These are phyloP conservation scores for Brachycybe producta DNA, from an alignment of 2,888 invertebrate genomes.

Conservation along the genomic window DNA sequence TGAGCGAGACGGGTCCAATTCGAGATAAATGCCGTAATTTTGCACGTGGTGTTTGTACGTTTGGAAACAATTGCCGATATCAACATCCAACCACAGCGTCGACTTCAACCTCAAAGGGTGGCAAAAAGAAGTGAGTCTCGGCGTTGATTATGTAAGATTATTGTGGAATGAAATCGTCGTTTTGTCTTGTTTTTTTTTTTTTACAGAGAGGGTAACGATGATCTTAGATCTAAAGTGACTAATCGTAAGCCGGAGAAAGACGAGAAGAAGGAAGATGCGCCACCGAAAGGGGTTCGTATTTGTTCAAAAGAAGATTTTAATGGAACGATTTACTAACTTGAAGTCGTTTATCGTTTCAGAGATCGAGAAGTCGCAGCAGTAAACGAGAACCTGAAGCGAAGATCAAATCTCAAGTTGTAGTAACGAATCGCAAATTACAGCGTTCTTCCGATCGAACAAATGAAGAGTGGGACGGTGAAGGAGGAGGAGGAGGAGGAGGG, in stretches of 20 bases:
- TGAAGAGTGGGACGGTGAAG: constrained; percentile 14
- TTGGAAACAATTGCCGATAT: constrained; percentile 23
- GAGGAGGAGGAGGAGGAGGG: constrained; percentile 19
- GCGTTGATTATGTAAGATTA: too few species aligned
- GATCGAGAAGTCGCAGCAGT: constrained; percentile 21
- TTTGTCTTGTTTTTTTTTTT: not conserved
- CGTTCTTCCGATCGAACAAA: not conserved
- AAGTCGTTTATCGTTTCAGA: constrained; percentile 4
- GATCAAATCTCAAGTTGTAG: constrained; percentile 25
- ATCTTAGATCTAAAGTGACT: constrained; percentile 1
- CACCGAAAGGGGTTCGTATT: too few species aligned
- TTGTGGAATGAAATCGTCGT: too few species aligned
- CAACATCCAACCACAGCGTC: constrained; percentile 20
- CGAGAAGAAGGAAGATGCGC: not conserved
- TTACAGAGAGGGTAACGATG: constrained; percentile 3
- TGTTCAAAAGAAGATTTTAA: too few species aligned
- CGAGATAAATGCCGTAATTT: constrained; percentile 23
- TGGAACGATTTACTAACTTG: too few species aligned
- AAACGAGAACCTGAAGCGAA: constrained; percentile 24
- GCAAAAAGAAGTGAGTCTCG: constrained; percentile 11
- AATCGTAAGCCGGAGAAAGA: not conserved
- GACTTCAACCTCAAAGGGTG: constrained; percentile 4
- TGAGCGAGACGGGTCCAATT: too few species aligned
- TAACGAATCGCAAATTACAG: constrained; percentile 21
- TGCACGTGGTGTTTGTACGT: constrained; percentile 21